phyloP scores from a whole-genome alignment of 1,140 invertebrate species.

The Neocloeon triangulifer region DNA sequence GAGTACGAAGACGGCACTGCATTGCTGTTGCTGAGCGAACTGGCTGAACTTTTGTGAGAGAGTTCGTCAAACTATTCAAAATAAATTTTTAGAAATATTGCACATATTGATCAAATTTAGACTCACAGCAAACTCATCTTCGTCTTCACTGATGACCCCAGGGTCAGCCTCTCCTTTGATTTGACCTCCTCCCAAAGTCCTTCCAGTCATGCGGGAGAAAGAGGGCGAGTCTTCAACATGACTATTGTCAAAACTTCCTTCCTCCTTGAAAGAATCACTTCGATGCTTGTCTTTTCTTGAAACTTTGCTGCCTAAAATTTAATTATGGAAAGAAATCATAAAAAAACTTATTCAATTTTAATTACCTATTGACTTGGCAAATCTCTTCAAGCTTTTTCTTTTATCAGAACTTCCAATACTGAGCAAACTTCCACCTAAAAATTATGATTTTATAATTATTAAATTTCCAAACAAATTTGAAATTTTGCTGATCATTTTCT shows the following conservation, averaged over 20 bases:
- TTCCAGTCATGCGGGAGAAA: background rate
- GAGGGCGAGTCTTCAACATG: slow-evolving; percentile 5
- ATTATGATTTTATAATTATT: background rate
- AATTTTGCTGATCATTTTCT: background rate
- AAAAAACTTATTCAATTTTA: too few relatives aligned
- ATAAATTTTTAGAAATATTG: slow-evolving; percentile 4
- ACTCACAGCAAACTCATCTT: slow-evolving; percentile 57
- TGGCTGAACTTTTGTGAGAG: slow-evolving; percentile 68
- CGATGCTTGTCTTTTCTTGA: slow-evolving; percentile 3
- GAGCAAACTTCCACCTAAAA: slow-evolving; percentile 44
- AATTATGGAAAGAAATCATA: too few relatives aligned
- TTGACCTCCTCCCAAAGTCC: slow-evolving; percentile 21
- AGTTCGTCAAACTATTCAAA: slow-evolving; percentile 54
- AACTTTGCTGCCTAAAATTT: slow-evolving; percentile 8
- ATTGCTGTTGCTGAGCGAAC: slow-evolving; percentile 38
- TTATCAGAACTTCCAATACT: slow-evolving; percentile 68
- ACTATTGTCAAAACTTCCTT: slow-evolving; percentile 8
- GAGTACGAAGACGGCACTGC: too few relatives aligned
- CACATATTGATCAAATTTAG: slow-evolving; percentile 6
- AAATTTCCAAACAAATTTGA: background rate
- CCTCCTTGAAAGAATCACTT: too few relatives aligned
- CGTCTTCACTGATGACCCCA: slow-evolving; percentile 73
- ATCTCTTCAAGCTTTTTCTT: slow-evolving; percentile 57
- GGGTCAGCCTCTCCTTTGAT: slow-evolving; percentile 53
- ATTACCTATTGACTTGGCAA: slow-evolving; percentile 60